Evolutionary conservation across 2,888 invertebrate genomes (phyloP).

Genomic region (Neoascia interrupta): DNA sequence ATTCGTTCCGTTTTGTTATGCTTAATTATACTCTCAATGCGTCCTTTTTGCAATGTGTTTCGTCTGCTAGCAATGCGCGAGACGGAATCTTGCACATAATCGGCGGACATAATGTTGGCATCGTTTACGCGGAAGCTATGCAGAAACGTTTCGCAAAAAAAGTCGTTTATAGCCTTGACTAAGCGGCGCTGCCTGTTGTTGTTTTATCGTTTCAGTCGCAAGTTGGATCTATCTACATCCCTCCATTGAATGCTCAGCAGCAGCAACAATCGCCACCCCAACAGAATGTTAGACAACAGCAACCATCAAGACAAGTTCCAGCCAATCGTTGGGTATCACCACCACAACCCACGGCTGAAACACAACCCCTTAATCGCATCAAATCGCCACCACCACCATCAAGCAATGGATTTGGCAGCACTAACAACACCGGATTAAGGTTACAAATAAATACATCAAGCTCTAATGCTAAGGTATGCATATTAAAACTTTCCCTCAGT

Average conservation of each 20-base stretch:
- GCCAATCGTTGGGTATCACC: conserved; percentile 76
- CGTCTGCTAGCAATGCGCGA: conserved; percentile 27
- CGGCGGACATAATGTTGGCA: conserved; percentile 29
- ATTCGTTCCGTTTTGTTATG: conserved; percentile 4
- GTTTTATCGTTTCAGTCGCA: conserved; percentile 73
- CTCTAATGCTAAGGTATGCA: conserved; percentile 57
- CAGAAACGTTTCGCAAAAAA: too few species aligned
- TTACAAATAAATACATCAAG: conserved; percentile 74
- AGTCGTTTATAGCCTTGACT: conserved; percentile 18
- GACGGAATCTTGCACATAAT: conserved; percentile 30
- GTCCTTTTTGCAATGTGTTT: conserved; percentile 7
- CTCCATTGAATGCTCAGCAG: conserved; percentile 80
- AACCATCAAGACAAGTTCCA: conserved; percentile 73
- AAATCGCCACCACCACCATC: conserved; percentile 78
- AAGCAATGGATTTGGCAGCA: conserved; percentile 77
- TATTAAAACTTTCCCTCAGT: not conserved
- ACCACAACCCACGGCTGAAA: conserved; percentile 77
- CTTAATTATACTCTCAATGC: too few species aligned
- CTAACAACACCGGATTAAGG: conserved; percentile 73
- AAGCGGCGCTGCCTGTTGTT: not conserved
- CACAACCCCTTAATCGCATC: conserved; percentile 75
- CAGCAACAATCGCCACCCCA: conserved; percentile 80
- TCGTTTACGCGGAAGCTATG: conserved; percentile 49
- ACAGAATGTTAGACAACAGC: conserved; percentile 79
- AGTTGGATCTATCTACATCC: conserved; percentile 82